A percentile compares a stretch with the other conserved stretches of the same genome.
Conservation (phyloP, 2,797 vertebrate species). For the Poeciliopsis turneri region DNA sequence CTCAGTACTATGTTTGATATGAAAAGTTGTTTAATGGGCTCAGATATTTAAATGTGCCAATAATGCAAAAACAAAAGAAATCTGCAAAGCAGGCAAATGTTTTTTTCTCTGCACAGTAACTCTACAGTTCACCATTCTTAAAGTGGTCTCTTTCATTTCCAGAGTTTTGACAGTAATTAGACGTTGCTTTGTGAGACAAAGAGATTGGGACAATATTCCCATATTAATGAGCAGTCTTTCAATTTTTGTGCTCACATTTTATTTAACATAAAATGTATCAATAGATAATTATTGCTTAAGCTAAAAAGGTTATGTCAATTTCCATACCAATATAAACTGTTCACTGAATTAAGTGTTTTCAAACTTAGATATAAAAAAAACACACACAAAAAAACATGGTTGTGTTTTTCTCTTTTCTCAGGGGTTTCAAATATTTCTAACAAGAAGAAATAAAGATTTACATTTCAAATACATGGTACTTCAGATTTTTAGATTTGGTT, state of each 20-base stretch:
- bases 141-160: not conserved
- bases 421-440: not conserved
- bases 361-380: too few relatives aligned
- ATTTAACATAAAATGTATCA: not conserved
- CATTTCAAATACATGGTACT: not conserved
- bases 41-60: not conserved
- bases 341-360: not conserved
- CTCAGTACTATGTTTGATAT: not conserved
- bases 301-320: not conserved
- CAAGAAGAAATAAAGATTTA: not conserved
- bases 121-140: not conserved
- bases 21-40: not conserved
- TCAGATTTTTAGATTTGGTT: not conserved
- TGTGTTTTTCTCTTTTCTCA: not conserved
- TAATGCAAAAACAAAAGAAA: not conserved
- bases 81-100: not conserved
- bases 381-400: not conserved
- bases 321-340: not conserved
- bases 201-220: not conserved
- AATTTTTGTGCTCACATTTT: not conserved
- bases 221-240: not conserved
- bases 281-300: not conserved
- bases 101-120: not conserved
- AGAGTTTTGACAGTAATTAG: not conserved
- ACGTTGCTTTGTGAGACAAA: not conserved